Base-by-base conservation (phyloP, 2,797 vertebrate species). In the Aselliscus stoliczkanus region DNA sequence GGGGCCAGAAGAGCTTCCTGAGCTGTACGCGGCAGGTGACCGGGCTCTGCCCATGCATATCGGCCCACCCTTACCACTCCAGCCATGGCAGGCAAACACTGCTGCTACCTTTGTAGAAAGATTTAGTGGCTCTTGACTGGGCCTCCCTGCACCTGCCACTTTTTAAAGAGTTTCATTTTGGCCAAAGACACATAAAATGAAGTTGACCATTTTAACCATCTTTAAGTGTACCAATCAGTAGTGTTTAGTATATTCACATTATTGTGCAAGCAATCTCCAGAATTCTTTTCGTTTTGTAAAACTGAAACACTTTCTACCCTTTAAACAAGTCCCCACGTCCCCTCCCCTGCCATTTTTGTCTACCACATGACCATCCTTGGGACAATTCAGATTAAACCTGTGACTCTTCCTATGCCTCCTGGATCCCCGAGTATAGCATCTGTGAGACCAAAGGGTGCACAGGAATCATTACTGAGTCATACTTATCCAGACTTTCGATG, bases 31-130 rank as follows among this genome's bases (percentile, higher is more conserved):
- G 15, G 21, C 10, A 3, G 25, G 8, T n/a, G 21, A 1, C 0
- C 2, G 44, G 42, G 44, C 1, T 17, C 21, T 85, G n/a, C 47
- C 52, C 0, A 0, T 5, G 21, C 18, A 0, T 0, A 4, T 9
- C 23, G 31, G 42, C 5, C n/a, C 4, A 21, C 20, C 52, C 80
- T 86, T 17, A 4, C 58, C 27, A 25, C 64, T 86, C 58, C 6
- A 1, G 23, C 56, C 76, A 20, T 27, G 52, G 3, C 29, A 17
- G 11, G 21, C 5, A 7, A 52, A n/a, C 12, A 4, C n/a, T 20
- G 11, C n/a, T 11, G 21, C 50, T 67, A 10, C 42, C 65, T 17
- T 84, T 90, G 31, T 27, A 52, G 20, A 27, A 86, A 86, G 64
- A 31, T 27, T 69, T 9, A 11, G 27, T 17, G 4, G n/a, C 7